Conservation (phyloP, 2,797 vertebrate species). For the Myotis findleyi region DNA sequence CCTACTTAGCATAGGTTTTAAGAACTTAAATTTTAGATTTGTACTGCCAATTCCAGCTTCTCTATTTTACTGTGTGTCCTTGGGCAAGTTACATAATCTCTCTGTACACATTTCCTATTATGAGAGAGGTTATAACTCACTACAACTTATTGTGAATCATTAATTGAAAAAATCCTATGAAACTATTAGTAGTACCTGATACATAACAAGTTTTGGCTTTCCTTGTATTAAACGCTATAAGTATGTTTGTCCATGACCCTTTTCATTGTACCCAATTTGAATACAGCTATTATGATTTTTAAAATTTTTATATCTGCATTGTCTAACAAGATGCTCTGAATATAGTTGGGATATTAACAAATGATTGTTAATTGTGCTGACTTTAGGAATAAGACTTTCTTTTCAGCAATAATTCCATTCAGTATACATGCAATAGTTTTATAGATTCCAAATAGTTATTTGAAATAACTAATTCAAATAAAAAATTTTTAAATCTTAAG, state of each 20-base stretch:
- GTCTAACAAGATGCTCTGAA: not conserved
- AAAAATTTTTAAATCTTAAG: constrained; percentile 41
- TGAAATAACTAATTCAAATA: not conserved
- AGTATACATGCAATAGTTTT: not conserved
- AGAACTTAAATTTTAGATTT: not conserved
- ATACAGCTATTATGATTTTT: not conserved
- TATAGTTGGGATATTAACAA: not conserved
- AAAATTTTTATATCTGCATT: not conserved
- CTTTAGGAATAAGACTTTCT: not conserved
- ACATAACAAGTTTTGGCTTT: not conserved
- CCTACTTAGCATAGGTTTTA: not conserved
- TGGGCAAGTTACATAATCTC: not conserved
- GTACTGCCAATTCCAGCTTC: not conserved
- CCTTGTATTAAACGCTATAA: not conserved
- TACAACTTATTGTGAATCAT: not conserved
- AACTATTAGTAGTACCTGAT: not conserved
- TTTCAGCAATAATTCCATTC: constrained; percentile 18
- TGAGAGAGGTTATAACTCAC: not conserved
- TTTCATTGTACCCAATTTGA: not conserved
- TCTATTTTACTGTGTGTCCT: not conserved
- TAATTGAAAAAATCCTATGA: not conserved
- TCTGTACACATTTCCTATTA: not conserved
- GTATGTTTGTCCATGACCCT: not conserved
- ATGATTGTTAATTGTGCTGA: not conserved
- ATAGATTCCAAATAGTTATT: constrained; percentile 13